phyloP scores from a whole-genome alignment of 2,797 vertebrate genomes.

The Pangasius macronema region DNA sequence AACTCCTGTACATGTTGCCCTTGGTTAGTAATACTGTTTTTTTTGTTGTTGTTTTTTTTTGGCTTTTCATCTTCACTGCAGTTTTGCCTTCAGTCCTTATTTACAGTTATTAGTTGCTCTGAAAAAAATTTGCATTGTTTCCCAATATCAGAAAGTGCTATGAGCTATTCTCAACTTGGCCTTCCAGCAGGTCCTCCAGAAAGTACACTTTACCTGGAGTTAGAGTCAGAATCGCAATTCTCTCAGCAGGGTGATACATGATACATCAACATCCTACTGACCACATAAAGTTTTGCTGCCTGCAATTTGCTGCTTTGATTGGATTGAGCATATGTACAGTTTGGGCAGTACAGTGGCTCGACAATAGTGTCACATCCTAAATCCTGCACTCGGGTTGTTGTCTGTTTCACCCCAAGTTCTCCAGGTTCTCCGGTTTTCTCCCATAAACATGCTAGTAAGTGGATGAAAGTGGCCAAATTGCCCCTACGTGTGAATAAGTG shows the following conservation, averaged over 20 bases:
- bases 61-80: neutral
- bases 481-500: neutral
- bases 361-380: neutral
- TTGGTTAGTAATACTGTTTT: neutral
- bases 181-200: neutral
- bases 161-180: neutral
- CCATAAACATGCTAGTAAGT: neutral
- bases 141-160: neutral
- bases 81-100: neutral
- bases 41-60: neutral
- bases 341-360: neutral
- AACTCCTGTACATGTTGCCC: neutral
- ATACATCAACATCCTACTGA: neutral
- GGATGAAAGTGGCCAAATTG: neutral
- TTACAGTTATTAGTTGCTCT: neutral
- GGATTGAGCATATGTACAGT: neutral
- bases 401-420: neutral
- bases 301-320: neutral
- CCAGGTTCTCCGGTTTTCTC: neutral
- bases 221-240: neutral
- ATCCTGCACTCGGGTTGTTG: neutral
- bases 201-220: neutral
- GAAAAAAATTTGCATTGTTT: neutral
- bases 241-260: neutral
- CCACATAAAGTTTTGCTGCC: neutral